These are phyloP conservation scores for Iselma pallidipennis DNA, from an alignment of 2,888 invertebrate species.

Conservation along the genomic window DNA sequence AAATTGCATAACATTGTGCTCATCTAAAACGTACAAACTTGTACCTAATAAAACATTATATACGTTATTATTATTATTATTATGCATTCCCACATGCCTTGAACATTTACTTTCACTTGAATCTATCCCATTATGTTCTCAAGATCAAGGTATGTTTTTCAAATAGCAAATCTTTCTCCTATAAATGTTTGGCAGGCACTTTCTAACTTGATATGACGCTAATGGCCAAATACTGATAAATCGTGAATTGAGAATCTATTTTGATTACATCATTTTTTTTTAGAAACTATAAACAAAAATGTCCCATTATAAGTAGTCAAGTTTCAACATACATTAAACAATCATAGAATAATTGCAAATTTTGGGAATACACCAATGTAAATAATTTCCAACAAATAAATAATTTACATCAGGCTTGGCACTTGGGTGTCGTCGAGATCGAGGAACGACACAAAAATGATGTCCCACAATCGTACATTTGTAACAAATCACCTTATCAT, in stretches of 20 bases:
- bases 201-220: constrained; percentile 10
- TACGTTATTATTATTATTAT: constrained; percentile 11
- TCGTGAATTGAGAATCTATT: not conserved
- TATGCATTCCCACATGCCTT: constrained; percentile 11
- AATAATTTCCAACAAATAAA: not conserved
- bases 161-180: constrained; percentile 9
- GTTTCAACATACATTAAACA: not conserved
- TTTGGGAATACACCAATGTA: too few relatives aligned
- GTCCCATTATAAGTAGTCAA: not conserved
- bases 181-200: constrained; percentile 1
- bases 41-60: not conserved
- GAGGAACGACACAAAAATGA: too few relatives aligned
- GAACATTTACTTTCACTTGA: constrained; percentile 32
- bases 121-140: constrained; percentile 21
- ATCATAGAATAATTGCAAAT: not conserved
- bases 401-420: too few relatives aligned
- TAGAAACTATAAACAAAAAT: not conserved
- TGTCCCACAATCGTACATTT: too few relatives aligned
- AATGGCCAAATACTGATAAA: too few relatives aligned
- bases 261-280: not conserved
- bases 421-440: too few relatives aligned
- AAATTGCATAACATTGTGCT: constrained; percentile 24
- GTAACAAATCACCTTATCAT: too few relatives aligned
- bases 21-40: constrained; percentile 1
- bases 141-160: constrained; percentile 38